Evolutionary conservation across 2,888 invertebrate genomes (phyloP).

Genomic region (Euphydryas editha): DNA sequence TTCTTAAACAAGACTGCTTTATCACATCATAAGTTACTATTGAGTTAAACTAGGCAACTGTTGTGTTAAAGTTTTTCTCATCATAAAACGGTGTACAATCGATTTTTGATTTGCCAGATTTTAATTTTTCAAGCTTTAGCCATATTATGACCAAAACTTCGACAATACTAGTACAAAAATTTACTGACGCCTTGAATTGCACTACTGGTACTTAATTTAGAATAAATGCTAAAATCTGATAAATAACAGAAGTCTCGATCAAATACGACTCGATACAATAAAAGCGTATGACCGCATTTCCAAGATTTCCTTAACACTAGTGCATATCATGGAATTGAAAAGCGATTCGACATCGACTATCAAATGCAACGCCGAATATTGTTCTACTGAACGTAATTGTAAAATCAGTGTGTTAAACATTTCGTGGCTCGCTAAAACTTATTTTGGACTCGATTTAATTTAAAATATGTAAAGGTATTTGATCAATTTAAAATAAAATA

Average conservation of each 20-base stretch:
- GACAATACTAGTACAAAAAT: too few relatives aligned
- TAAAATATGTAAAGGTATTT: constrained; percentile 17
- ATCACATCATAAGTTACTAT: too few relatives aligned
- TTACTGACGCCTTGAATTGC: too few relatives aligned
- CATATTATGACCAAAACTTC: too few relatives aligned
- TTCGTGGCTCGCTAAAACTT: constrained; percentile 23
- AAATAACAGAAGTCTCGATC: background rate
- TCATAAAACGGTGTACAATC: too few relatives aligned
- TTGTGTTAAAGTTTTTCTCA: too few relatives aligned
- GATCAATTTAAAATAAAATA: too few relatives aligned
- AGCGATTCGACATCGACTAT: constrained; percentile 28
- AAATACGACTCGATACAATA: background rate
- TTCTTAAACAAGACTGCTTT: too few relatives aligned
- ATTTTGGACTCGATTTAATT: constrained; percentile 25
- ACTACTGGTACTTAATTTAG: too few relatives aligned
- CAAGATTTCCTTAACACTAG: constrained; percentile 16
- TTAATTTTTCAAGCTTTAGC: too few relatives aligned
- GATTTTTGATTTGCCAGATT: too few relatives aligned
- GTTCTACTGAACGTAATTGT: constrained; percentile 26
- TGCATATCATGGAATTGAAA: constrained; percentile 25
- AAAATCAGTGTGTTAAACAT: constrained; percentile 26
- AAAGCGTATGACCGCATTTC: background rate
- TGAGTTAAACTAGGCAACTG: too few relatives aligned
- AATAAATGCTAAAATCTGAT: background rate
- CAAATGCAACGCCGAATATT: constrained; percentile 25